A percentile compares a stretch with the other conserved stretches of the same genome.
phyloP scores from a whole-genome alignment of 92 coral and sea anemone genomes.

The Muricea muricata region DNA sequence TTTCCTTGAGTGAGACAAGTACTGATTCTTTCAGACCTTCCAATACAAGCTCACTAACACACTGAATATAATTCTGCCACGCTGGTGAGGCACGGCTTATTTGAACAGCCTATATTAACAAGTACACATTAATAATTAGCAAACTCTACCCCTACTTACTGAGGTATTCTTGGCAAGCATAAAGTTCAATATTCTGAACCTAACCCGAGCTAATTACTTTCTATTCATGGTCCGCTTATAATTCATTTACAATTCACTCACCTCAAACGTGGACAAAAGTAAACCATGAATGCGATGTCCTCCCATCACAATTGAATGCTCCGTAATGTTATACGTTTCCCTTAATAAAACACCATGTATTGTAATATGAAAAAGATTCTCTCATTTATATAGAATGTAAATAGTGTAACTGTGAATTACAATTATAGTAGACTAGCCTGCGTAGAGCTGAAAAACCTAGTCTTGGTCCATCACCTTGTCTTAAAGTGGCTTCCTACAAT shows the following conservation, averaged over 20 bases:
- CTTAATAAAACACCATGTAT: slow-evolving; percentile 49
- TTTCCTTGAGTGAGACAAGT: slow-evolving; percentile 79
- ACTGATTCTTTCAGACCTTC: slow-evolving; percentile 83
- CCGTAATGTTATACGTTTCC: slow-evolving; percentile 77
- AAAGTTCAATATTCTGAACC: background rate
- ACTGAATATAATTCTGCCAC: slow-evolving; percentile 94
- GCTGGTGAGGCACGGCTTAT: slow-evolving; percentile 99
- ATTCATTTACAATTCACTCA: slow-evolving; percentile 5
- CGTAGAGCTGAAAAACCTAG: too few species aligned
- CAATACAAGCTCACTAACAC: slow-evolving; percentile 83
- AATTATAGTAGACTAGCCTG: too few species aligned
- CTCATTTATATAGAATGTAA: too few species aligned
- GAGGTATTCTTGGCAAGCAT: too few species aligned
- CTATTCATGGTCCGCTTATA: too few species aligned
- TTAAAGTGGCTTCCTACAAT: too few species aligned
- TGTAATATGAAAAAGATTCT: background rate
- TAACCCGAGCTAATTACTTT: too few species aligned
- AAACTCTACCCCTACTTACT: too few species aligned
- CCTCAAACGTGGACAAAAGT: slow-evolving; percentile 93
- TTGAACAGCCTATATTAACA: slow-evolving; percentile 88
- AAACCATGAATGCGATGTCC: slow-evolving; percentile 92
- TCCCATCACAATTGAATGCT: slow-evolving; percentile 83
- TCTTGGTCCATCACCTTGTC: too few species aligned
- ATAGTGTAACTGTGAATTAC: too few species aligned
- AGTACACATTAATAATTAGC: background rate